phyloP scores from a whole-genome alignment of 2,797 vertebrate genomes.

The Schizopygopsis pylzovi region DNA sequence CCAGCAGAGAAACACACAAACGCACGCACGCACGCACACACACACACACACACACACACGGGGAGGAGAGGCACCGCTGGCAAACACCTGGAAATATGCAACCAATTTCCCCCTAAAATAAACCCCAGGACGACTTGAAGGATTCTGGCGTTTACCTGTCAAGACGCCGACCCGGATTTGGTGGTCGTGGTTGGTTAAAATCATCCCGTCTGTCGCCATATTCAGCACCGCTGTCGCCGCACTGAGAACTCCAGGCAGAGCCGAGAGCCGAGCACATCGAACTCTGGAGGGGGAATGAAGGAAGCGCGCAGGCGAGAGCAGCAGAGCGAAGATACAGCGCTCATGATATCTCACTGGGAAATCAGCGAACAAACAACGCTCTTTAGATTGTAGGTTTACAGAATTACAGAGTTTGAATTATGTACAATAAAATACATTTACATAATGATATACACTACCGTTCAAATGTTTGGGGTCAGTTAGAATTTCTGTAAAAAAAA shows the following conservation, averaged over 20 bases:
- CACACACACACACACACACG: slow-evolving; percentile 61
- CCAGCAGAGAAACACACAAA: slow-evolving; percentile 60
- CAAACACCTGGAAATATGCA: slow-evolving; percentile 57
- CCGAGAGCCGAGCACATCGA: slow-evolving; percentile 82
- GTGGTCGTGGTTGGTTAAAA: slow-evolving; percentile 98
- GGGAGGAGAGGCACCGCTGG: slow-evolving; percentile 52
- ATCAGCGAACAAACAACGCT: neutral
- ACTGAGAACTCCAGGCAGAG: slow-evolving; percentile 83
- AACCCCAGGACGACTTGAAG: slow-evolving; percentile 33
- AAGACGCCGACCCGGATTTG: slow-evolving; percentile 95
- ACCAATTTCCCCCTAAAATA: slow-evolving; percentile 26
- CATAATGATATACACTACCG: neutral
- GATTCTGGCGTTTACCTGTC: slow-evolving; percentile 84
- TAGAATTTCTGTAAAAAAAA: neutral
- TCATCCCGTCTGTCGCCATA: slow-evolving; percentile 98
- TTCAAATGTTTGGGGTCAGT: neutral
- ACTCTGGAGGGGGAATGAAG: slow-evolving; percentile 66
- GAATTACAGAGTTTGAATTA: neutral
- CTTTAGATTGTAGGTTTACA: neutral
- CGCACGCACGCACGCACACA: slow-evolving; percentile 59
- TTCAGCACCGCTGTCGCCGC: slow-evolving; percentile 87
- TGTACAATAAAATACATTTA: neutral
- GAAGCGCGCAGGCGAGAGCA: slow-evolving; percentile 73
- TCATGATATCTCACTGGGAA: slow-evolving; percentile 57
- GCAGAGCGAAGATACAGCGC: slow-evolving; percentile 69